A percentile compares a stretch with the other conserved stretches of the same genome.
phyloP scores from a whole-genome alignment of 2,113 vertebrate genomes.

The Chlorodrepanis virens region DNA sequence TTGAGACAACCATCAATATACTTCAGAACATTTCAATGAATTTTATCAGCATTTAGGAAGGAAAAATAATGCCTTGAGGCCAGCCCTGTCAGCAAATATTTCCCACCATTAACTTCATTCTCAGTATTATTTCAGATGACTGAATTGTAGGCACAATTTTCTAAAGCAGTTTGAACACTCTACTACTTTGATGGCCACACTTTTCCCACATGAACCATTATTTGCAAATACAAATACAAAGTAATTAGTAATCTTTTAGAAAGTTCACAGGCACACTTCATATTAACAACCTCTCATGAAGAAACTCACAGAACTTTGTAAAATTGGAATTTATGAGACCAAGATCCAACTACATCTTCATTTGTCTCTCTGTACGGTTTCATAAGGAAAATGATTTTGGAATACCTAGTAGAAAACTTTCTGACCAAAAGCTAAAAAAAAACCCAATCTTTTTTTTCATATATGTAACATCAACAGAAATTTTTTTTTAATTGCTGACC shows the following conservation, averaged over 20 bases:
- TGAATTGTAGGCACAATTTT: not conserved
- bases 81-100: conserved; percentile 23
- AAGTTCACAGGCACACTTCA: not conserved
- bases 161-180: not conserved
- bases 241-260: not conserved
- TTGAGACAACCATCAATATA: not conserved
- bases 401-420: not conserved
- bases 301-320: not conserved
- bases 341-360: not conserved
- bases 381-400: not conserved
- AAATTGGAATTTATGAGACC: not conserved
- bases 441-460: not conserved
- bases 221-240: not conserved
- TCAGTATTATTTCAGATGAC: conserved; percentile 25
- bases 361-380: not conserved
- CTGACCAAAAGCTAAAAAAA: not conserved
- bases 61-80: not conserved
- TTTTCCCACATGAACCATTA: not conserved
- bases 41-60: conserved; percentile 19
- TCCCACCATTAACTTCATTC: conserved; percentile 12
- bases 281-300: not conserved
- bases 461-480: not conserved
- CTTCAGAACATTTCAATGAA: not conserved
- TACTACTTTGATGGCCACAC: not conserved
- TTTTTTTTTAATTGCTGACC: not conserved